Evolutionary conservation across 2,113 vertebrate genomes (phyloP), one percentile per base, ranked within the genome.

Genomic region (Aegotheles bennettii): DNA sequence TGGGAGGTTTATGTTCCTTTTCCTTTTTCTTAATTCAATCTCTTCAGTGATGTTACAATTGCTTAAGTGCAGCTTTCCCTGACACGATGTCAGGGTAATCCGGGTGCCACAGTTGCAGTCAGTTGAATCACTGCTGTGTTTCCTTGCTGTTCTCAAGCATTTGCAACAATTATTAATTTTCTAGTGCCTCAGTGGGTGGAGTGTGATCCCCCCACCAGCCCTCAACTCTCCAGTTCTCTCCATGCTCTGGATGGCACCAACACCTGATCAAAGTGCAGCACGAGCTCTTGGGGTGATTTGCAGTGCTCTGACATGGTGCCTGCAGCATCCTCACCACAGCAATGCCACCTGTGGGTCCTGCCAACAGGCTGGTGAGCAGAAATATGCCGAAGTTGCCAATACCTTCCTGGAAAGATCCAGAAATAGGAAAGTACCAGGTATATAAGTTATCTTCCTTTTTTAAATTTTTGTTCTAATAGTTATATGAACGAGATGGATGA

Each of bases 1-100:
- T 78, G 84, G 89, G 80, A 96, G 69, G 73, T 96, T 97, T 98
- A 94, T 96, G 94, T 91, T 97, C 93, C 92, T 94, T 95, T 93
- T 94, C 71, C 65, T 87, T 96, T 96, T 29, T 60, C 70, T 94
- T 81, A 96, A 91, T 95, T 92, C 96, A 93, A 35, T 95, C 95
- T 95, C 91, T 95, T 92, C 91, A 89, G 94, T 84, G 93, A 96
- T 95, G 90, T 84, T 97, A 97, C 96, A 95, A 89, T 89, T 96
- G 97, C 69, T 95, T 94, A 90, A 91, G 85, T 40, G 67, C 60
- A 95, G 84, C 93, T 92, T 97, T 90, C 84, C 63, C 51, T 85
- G 69, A 60, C 14, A 24, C 1, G 13, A 53, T 54, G 59, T 84
- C 70, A 28, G 48, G 87, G 48, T 84, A 86, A 84, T 80, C 64